Evolutionary conservation across 2,888 invertebrate species (phyloP).

Genomic region (Nowickia ferox): DNA sequence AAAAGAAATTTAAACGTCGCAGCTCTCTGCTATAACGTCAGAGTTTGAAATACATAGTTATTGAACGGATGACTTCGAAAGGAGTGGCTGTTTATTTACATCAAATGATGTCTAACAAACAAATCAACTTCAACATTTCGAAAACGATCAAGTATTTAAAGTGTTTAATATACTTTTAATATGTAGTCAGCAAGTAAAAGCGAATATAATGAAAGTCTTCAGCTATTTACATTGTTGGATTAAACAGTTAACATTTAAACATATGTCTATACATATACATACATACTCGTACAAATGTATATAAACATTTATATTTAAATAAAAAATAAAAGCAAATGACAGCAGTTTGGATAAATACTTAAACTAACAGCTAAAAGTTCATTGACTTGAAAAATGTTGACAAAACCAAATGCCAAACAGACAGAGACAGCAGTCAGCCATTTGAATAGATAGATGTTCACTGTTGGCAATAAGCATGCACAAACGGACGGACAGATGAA

Average conservation of each 20-base stretch:
- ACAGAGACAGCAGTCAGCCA: neutral
- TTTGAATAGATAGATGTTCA: conserved; percentile 28
- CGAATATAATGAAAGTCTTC: conserved; percentile 48
- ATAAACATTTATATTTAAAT: conserved; percentile 43
- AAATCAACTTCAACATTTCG: conserved; percentile 11
- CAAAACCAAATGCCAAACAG: conserved; percentile 30
- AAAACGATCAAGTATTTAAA: conserved; percentile 16
- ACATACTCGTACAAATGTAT: neutral
- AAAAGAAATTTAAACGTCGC: neutral
- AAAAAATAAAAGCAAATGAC: conserved; percentile 58
- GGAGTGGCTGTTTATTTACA: neutral
- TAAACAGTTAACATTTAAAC: conserved; percentile 49
- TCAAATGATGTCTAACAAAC: neutral
- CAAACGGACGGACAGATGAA: conserved; percentile 2
- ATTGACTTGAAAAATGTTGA: conserved; percentile 51
- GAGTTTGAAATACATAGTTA: neutral
- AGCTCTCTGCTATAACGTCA: conserved; percentile 8
- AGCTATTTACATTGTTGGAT: conserved; percentile 61
- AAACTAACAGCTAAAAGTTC: conserved; percentile 61
- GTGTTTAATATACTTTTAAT: neutral
- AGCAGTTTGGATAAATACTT: conserved; percentile 60
- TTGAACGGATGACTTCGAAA: neutral
- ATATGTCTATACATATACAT: conserved; percentile 6
- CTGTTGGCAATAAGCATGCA: conserved; percentile 2
- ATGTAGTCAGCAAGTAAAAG: conserved; percentile 41